A percentile compares a stretch with the other conserved stretches of the same genome.
These are phyloP conservation scores for Drosophila ironensis DNA, from an alignment of 1,140 invertebrate species.

Conservation along the genomic window DNA sequence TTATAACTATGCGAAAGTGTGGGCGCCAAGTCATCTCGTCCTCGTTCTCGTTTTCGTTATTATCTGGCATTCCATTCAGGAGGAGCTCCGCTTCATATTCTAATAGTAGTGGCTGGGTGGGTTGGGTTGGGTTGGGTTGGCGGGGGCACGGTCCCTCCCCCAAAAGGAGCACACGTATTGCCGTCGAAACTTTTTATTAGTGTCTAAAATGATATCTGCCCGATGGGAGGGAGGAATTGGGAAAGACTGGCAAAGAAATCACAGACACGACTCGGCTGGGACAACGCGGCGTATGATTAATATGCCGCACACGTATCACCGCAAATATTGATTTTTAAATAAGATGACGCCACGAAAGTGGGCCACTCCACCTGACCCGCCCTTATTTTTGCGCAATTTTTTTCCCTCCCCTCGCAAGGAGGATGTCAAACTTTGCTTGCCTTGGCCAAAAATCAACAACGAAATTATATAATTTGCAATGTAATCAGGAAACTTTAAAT, in stretches of 20 bases:
- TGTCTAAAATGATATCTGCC: constrained; percentile 42
- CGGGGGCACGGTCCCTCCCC: not conserved
- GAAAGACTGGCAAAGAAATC: constrained; percentile 46
- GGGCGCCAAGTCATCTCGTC: constrained; percentile 20
- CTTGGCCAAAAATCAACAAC: constrained; percentile 65
- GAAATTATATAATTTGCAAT: constrained; percentile 80
- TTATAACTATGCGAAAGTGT: constrained; percentile 76
- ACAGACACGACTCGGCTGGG: constrained; percentile 59
- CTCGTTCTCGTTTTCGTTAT: not conserved
- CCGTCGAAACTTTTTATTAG: constrained; percentile 75
- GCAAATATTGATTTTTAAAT: constrained; percentile 80
- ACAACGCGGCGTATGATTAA: constrained; percentile 72
- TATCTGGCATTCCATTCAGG: constrained; percentile 11
- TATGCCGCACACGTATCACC: constrained; percentile 67
- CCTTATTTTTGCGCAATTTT: not conserved
- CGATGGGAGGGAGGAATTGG: not conserved
- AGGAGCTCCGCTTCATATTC: constrained; percentile 52
- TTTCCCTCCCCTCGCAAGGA: not conserved
- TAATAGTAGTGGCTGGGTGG: constrained; percentile 32
- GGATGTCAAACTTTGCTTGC: constrained; percentile 38
- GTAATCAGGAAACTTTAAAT: constrained; percentile 79
- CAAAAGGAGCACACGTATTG: constrained; percentile 65
- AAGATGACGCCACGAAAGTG: constrained; percentile 68
- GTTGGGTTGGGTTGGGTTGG: not conserved
- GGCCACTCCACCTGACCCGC: constrained; percentile 11